Percentiles rank a stretch among this genome's conserved stretches.
These are phyloP conservation scores for Nibea albiflora DNA, from an alignment of 2,113 vertebrate species.

Conservation along the genomic window DNA sequence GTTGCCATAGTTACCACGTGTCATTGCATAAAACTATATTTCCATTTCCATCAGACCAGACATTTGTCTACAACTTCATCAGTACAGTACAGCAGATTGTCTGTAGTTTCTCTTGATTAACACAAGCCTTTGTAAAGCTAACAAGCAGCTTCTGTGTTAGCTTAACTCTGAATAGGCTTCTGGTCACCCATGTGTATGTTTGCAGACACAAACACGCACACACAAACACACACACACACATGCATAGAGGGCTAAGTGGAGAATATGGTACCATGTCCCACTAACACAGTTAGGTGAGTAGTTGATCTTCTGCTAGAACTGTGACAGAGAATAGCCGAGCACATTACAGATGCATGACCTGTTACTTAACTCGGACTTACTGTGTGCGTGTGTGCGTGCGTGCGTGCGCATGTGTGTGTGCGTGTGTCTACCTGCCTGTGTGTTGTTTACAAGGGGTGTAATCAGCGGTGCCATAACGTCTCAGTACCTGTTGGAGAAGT, in stretches of 20 bases:
- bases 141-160: not conserved
- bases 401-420: slow-evolving; percentile 21
- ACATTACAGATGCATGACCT: slow-evolving; percentile 73
- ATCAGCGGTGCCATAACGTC: slow-evolving; percentile 99
- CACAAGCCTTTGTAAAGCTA: not conserved
- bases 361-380: slow-evolving; percentile 74
- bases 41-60: not conserved
- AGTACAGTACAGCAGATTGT: not conserved
- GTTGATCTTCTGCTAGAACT: slow-evolving; percentile 45
- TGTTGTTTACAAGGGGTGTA: slow-evolving; percentile 85
- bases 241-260: not conserved
- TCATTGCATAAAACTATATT: not conserved
- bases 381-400: slow-evolving; percentile 37
- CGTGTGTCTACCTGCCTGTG: slow-evolving; percentile 30
- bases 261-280: slow-evolving; percentile 31
- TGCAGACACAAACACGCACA: not conserved
- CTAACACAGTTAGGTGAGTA: slow-evolving; percentile 51
- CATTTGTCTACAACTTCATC: not conserved
- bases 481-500: slow-evolving; percentile 98
- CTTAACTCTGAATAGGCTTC: not conserved
- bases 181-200: not conserved
- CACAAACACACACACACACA: slow-evolving; percentile 11
- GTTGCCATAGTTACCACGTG: too few species aligned
- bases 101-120: slow-evolving; percentile 7
- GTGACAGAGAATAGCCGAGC: slow-evolving; percentile 39